phyloP scores from a whole-genome alignment of 2,888 invertebrate genomes.

The Norana najaformis region DNA sequence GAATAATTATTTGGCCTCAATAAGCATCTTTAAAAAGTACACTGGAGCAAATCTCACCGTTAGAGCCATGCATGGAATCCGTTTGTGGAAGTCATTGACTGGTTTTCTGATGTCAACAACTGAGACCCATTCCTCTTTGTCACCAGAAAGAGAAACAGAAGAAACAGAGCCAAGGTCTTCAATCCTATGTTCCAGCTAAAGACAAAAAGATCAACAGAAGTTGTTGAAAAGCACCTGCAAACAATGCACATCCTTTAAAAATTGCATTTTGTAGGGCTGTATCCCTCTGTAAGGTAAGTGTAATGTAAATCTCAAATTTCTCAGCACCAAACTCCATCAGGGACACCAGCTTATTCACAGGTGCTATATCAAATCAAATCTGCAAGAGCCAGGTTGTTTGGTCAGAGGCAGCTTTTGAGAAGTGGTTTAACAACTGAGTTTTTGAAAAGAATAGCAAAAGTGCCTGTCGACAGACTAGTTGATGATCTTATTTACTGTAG shows the following conservation, averaged over 20 bases:
- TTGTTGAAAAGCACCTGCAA: not conserved
- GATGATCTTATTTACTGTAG: too few relatives aligned
- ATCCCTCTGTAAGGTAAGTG: too few relatives aligned
- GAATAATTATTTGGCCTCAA: not conserved
- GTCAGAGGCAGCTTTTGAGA: too few relatives aligned
- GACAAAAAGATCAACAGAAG: not conserved
- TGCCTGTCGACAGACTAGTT: too few relatives aligned
- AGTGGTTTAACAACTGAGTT: too few relatives aligned
- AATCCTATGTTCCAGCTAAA: conserved; percentile 29
- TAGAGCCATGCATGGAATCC: conserved; percentile 81
- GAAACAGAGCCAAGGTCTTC: not conserved
- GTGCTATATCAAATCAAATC: too few relatives aligned
- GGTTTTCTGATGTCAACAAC: conserved; percentile 80
- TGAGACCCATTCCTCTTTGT: conserved; percentile 79
- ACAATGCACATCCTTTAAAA: not conserved
- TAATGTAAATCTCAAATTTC: too few relatives aligned
- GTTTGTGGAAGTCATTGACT: conserved; percentile 78
- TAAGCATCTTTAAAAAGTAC: not conserved
- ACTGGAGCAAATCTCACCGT: conserved; percentile 58
- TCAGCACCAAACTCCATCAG: too few relatives aligned
- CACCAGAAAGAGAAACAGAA: not conserved
- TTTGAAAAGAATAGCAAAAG: too few relatives aligned
- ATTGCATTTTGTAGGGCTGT: not conserved
- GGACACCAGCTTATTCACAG: too few relatives aligned
- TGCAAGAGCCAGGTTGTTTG: too few relatives aligned